Evolutionary conservation across 2,113 vertebrate species (phyloP), one percentile per base, ranked within the genome.

Genomic region (Petrocephalus zakoni): DNA sequence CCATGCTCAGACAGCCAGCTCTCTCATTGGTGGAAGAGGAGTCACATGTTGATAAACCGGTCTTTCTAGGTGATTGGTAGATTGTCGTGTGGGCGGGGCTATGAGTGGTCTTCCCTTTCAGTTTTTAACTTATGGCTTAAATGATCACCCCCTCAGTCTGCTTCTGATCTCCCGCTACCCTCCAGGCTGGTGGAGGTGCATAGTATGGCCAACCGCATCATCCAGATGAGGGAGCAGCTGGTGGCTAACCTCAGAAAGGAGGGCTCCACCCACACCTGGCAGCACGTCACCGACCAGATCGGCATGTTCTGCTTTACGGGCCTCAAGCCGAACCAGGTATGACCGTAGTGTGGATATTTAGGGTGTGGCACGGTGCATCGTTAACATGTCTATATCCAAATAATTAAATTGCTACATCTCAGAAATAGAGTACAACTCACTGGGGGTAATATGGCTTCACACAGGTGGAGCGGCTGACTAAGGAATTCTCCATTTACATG

Each of bases 241-340:
- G 97, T 95, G 87, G 95, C 95, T 5, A 98, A 98, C 92, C 96
- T 99, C 93, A 97, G 97, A 92, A 99, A 97, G 84, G 96, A 99
- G 19, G 98, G 98, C 4, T 99, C 98, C 85, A 92, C 95, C 87
- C 96, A 95, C 91, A 98, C 96, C 94, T 99, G 98, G 98, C 97
- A 99, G 92, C 98, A 99, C 83, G 98, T 99, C 93, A 97, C 92
- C 0, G 97, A 99, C 93, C 98, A 99, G 94, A 99, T 99, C 0
- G 98, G 98, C 93, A 99, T 99, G 98, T 99, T 99, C 91, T 99
- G 98, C 94, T 99, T 98, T 93, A 99, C 98, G 0, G 98, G 98
- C 64, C 96, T 99, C 46, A 99, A 99, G 90, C 97, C 97, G 0
- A 98, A 99, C 8, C 98, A 99, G 97, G 98, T 97, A 90, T 42